Evolutionary conservation across 2,888 invertebrate species (phyloP).

Genomic region (Bruchidius siliquastri): DNA sequence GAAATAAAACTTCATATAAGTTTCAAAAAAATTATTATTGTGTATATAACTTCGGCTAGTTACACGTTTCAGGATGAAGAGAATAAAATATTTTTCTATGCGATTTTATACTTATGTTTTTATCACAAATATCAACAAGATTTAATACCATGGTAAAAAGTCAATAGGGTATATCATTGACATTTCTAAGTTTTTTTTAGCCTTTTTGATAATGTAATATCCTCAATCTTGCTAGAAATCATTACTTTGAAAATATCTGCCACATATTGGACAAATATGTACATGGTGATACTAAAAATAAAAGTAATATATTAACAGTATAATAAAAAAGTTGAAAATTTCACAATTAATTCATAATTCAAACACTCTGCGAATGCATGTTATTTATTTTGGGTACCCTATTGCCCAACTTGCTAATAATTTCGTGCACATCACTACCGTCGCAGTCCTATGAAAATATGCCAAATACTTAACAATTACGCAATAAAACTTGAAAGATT

Average conservation of each 20-base stretch:
- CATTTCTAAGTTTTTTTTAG: background rate
- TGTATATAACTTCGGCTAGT: background rate
- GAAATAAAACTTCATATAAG: background rate
- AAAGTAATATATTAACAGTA: background rate
- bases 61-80: background rate
- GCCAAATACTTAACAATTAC: background rate
- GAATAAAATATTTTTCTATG: background rate
- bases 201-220: background rate
- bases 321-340: no score
- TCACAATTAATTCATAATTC: no score
- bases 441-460: background rate
- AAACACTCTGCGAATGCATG: background rate
- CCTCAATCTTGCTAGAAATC: background rate
- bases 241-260: no score
- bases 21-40: background rate
- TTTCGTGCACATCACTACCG: background rate
- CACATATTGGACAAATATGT: background rate
- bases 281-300: background rate
- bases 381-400: background rate
- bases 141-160: background rate
- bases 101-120: background rate
- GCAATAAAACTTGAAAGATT: background rate
- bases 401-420: background rate
- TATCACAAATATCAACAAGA: background rate
- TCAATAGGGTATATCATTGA: background rate